Conservation (phyloP, 2,797 vertebrate genomes). For the Bovichtus variegatus region DNA sequence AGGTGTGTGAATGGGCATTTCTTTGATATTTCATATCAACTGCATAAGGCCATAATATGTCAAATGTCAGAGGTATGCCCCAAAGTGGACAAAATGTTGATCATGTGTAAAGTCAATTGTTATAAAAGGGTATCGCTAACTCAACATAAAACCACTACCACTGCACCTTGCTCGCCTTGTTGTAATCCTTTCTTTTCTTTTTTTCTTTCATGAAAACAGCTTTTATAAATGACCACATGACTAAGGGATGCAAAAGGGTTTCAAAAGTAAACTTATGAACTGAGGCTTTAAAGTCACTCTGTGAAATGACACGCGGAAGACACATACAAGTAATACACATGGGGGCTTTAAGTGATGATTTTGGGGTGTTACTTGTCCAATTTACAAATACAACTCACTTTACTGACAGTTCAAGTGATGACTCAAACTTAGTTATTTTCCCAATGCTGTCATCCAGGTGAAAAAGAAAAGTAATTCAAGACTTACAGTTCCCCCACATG, state of each 20-base stretch:
- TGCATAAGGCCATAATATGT: no score
- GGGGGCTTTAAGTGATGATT: neutral
- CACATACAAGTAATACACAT: neutral
- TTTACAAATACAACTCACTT: neutral
- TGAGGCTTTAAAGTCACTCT: neutral
- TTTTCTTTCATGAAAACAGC: no score
- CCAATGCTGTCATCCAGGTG: conserved; percentile 3
- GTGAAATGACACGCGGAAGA: no score
- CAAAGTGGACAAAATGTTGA: neutral
- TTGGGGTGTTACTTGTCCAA: neutral
- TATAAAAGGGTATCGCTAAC: neutral
- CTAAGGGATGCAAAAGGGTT: no score
- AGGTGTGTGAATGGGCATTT: no score
- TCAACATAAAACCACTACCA: no score
- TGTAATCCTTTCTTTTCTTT: no score
- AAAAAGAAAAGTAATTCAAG: conserved; percentile 13
- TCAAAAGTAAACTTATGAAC: no score
- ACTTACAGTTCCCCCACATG: conserved; percentile 14
- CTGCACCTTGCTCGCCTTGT: no score
- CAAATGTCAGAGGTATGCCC: no score
- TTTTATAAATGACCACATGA: no score
- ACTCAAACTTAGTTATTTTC: neutral
- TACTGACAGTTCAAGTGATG: neutral
- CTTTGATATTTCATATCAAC: no score
- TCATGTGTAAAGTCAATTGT: neutral